Evolutionary conservation across 2,113 vertebrate species (phyloP).

Genomic region (human (Homo sapiens)): DNA sequence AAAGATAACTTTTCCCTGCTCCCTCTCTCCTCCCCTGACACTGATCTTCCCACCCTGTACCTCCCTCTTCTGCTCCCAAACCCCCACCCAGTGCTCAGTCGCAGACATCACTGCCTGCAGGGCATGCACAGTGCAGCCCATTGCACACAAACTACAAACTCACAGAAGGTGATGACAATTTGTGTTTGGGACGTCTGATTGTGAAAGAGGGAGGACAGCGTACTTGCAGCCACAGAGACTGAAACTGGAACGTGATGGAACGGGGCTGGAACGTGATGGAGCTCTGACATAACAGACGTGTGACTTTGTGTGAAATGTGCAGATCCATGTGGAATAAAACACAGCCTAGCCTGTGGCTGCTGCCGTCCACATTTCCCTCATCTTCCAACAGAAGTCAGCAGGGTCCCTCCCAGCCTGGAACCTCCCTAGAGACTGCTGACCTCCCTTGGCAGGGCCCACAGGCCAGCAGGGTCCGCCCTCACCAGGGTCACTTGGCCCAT

Average conservation of each 20-base stretch:
- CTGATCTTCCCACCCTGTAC: no score
- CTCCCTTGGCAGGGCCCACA: background rate
- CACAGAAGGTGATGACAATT: no score
- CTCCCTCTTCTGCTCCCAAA: no score
- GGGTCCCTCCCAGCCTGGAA: no score
- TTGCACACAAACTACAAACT: background rate
- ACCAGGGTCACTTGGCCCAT: no score
- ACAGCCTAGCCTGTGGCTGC: fast-evolving
- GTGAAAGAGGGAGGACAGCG: no score
- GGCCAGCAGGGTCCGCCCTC: background rate
- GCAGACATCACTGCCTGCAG: background rate
- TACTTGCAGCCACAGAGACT: background rate
- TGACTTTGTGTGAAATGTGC: background rate
- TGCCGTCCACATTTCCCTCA: background rate
- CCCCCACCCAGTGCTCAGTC: background rate
- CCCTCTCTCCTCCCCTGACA: background rate
- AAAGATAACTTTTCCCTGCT: background rate
- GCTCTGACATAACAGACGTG: no score
- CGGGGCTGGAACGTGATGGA: background rate
- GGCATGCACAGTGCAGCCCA: background rate
- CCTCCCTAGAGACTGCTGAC: no score
- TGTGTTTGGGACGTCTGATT: no score
- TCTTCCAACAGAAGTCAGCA: background rate
- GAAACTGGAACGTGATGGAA: no score
- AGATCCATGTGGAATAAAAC: background rate